Conservation (phyloP, 2,888 invertebrate species). For the Metopia argyrocephala region DNA sequence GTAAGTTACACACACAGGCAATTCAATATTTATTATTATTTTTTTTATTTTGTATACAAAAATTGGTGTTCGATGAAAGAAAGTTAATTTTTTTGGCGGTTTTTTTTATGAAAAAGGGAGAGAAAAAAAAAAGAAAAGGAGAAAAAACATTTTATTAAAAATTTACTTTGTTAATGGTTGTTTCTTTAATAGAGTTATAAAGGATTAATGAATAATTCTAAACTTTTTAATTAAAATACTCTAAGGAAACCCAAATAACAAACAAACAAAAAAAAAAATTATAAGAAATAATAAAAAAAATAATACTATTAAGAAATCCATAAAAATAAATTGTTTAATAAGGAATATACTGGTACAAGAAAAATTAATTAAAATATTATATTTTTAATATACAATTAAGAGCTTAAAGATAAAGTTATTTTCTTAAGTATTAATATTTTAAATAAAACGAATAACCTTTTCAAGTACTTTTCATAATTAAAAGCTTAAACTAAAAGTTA, state of each 20-base stretch:
- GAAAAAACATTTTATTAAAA: conserved; percentile 56
- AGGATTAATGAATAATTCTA: conserved; percentile 46
- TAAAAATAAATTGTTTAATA: background rate
- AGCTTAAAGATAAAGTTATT: too few relatives aligned
- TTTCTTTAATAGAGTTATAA: background rate
- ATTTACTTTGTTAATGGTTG: conserved; percentile 50
- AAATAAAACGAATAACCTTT: too few relatives aligned
- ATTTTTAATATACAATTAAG: too few relatives aligned
- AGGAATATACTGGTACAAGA: too few relatives aligned
- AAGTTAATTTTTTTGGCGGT: conserved; percentile 30
- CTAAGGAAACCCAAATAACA: background rate
- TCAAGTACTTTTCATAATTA: too few relatives aligned
- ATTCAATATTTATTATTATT: background rate
- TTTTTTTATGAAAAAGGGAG: conserved; percentile 30
- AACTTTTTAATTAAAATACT: conserved; percentile 42
- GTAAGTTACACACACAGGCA: conserved; percentile 17
- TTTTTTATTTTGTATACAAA: background rate
- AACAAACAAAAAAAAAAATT: background rate
- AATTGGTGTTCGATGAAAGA: conserved; percentile 29
- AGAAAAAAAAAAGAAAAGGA: conserved; percentile 45
- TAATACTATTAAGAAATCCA: too few relatives aligned
- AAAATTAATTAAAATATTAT: too few relatives aligned
- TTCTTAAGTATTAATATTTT: too few relatives aligned
- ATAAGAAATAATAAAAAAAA: conserved; percentile 20
- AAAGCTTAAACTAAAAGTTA: too few relatives aligned